Conservation (phyloP, 1,140 invertebrate species). For the Chironomus striatipennis region DNA sequence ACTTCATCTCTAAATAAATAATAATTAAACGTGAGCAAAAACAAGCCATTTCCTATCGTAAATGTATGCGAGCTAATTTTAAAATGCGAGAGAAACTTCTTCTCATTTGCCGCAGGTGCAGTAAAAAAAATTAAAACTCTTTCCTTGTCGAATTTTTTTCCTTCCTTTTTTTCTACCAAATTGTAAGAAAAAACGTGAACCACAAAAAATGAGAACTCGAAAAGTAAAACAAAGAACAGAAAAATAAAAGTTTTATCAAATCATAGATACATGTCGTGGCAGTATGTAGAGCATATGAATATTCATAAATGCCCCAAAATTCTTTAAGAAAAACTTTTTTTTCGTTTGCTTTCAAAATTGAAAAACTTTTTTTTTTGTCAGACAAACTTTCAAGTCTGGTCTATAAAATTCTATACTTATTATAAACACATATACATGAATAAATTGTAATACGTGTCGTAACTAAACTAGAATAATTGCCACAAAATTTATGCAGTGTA, state of each 20-base stretch:
- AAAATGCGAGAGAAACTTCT: neutral
- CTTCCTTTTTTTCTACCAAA: neutral
- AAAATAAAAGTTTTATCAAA: neutral
- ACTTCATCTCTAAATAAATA: too few relatives aligned
- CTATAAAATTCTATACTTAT: too few relatives aligned
- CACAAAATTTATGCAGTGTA: too few relatives aligned
- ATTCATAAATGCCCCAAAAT: constrained; percentile 1
- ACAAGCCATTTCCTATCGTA: too few relatives aligned
- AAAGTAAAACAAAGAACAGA: neutral
- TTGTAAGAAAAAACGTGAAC: neutral
- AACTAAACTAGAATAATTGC: too few relatives aligned
- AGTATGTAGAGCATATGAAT: neutral
- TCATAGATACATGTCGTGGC: neutral
- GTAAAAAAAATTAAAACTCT: neutral
- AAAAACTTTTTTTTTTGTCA: constrained; percentile 7
- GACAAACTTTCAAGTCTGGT: neutral
- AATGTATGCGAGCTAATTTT: neutral
- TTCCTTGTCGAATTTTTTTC: neutral
- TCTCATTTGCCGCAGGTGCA: neutral
- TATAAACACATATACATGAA: too few relatives aligned
- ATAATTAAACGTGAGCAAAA: too few relatives aligned
- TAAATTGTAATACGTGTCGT: too few relatives aligned
- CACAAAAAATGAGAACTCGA: neutral
- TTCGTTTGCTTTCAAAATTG: neutral
- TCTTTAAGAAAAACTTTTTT: neutral